These are phyloP conservation scores for Suncus etruscus DNA, from an alignment of 2,113 vertebrate species.

Conservation along the genomic window DNA sequence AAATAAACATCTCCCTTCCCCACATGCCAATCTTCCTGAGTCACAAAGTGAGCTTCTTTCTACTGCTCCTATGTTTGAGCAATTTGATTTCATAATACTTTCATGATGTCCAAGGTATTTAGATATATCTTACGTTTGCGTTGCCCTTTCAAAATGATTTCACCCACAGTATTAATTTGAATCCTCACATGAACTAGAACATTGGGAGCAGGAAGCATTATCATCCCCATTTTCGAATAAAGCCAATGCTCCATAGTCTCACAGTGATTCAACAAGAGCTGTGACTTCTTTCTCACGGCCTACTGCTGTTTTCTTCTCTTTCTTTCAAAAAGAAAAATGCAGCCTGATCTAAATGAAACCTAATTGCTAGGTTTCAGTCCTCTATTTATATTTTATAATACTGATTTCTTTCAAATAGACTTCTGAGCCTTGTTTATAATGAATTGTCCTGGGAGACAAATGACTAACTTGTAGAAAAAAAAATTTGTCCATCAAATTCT, in stretches of 20 bases:
- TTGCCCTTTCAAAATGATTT: slow-evolving; percentile 50
- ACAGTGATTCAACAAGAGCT: background rate
- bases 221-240: background rate
- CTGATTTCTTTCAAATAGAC: slow-evolving; percentile 66
- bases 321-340: background rate
- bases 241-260: background rate
- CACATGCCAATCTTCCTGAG: background rate
- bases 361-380: slow-evolving; percentile 57
- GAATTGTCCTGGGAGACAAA: slow-evolving; percentile 66
- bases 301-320: background rate
- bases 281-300: background rate
- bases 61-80: background rate
- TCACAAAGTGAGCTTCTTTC: background rate
- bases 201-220: background rate
- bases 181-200: background rate
- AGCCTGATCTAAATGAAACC: slow-evolving; percentile 31
- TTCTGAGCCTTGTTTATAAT: slow-evolving; percentile 50
- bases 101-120: background rate
- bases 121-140: background rate
- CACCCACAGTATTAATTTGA: background rate
- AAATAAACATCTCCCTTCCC: background rate
- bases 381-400: slow-evolving; percentile 71
- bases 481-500: slow-evolving; percentile 60
- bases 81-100: background rate
- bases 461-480: slow-evolving; percentile 53